A percentile compares a stretch with the other conserved stretches of the same genome.
phyloP scores from a whole-genome alignment of 2,797 vertebrate species.

The Catamblyrhynchus diadema region DNA sequence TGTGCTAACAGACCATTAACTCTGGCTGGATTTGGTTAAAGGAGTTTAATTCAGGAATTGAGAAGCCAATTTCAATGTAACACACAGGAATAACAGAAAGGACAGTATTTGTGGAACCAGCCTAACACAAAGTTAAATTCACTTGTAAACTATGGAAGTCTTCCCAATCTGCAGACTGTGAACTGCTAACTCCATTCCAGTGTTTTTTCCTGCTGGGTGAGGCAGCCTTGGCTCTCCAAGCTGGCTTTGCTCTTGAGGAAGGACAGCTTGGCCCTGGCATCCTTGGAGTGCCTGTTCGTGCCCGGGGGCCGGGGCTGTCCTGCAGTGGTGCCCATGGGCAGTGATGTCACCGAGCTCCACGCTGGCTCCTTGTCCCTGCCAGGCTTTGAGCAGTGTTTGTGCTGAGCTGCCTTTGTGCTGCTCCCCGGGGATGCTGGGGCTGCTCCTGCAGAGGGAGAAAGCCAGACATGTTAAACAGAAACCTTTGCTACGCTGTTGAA shows the following conservation, averaged over 20 bases:
- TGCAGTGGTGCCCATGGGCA: neutral
- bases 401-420: neutral
- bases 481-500: neutral
- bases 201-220: neutral
- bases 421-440: neutral
- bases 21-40: neutral
- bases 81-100: neutral
- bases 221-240: neutral
- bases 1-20: neutral
- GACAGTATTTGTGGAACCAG: neutral
- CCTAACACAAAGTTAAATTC: neutral
- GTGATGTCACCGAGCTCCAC: neutral
- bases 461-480: neutral
- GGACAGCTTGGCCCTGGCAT: neutral
- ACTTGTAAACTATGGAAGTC: neutral
- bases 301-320: neutral
- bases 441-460: neutral
- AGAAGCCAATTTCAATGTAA: neutral
- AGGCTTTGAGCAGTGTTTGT: neutral
- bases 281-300: neutral
- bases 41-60: neutral
- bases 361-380: neutral
- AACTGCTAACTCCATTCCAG: accelerated
- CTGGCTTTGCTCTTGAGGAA: neutral
- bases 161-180: neutral